Base-by-base conservation (phyloP, 1,140 invertebrate species). In the Grapholita molesta region DNA sequence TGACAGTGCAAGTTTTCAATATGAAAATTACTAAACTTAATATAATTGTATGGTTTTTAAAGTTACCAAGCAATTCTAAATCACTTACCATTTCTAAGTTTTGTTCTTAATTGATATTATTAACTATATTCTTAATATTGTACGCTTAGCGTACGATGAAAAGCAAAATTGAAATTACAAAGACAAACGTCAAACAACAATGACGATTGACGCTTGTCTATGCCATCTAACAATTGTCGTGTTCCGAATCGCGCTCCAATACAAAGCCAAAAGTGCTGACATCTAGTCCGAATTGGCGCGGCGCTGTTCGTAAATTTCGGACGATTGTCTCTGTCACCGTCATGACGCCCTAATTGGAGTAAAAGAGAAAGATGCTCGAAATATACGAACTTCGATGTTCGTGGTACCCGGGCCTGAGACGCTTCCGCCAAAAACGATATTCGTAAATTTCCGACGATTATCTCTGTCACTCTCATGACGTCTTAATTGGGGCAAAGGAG, bases 1-100 rank as follows among this genome's bases (percentile, higher is more conserved):
- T 61, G 55, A 61, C 55, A 28, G 12, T 15, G 55, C 55, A 61
- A 61, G 55, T 61, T 61, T 61, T 25, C 30, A 61, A n/a, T 61
- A 30, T 61, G 3, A 15, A 15, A 15, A 28, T 61, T 25, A 12
- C n/a, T 32, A 6, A 6, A 28, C 8, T 61, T 61, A 5, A 9
- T 11, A 28, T 15, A 18, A n/a, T 0, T 7, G 5, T n/a, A 48
- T 2, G 9, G 18, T 5, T 21, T 6, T 48, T 21, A 21, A 48
- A 28, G 25, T 11, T n/a, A 61, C 3, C 30, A 30, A 30, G 3
- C 25, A 11, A 28, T 28, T 61, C 4, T 1, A 61, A 30, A 30
- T 32, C 0, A 61, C 55, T 61, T 28, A 61, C 55, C 55, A 61
- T 61, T 30, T 12, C 30, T 15, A 61, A 30, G 25, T n/a, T 15